Evolutionary conservation across 2,888 invertebrate genomes (phyloP), one percentile per base, ranked within the genome.

Genomic region (Nasonovia ribisnigri): DNA sequence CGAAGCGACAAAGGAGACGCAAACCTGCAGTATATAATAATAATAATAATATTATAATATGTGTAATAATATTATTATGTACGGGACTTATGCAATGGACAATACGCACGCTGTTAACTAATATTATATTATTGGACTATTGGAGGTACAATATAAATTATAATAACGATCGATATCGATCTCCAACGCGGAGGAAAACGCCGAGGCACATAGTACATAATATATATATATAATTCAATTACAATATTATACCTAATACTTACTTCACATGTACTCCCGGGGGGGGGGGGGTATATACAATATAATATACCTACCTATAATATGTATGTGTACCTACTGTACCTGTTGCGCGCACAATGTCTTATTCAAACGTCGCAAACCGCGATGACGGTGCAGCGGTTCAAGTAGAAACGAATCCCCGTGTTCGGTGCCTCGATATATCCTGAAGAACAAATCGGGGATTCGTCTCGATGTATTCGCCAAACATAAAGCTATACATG

Each of bases 101-200:
- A 46, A 29, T 86, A 84, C 43, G 26, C 84, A 43, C 26, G 24
- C 26, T 1, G 84, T 84, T 84, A 16, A 26, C 84, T 84, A 84
- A 84, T 84, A 24, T 54, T 0, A 43, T 67, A 36, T 8, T 6
- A 77, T 36, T 77, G n/a, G n/a, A n/a, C n/a, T n/a, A n/a, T n/a
- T n/a, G n/a, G n/a, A n/a, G n/a, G 6, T 77, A 36, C 20, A 57
- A 26, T 54, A 67, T 60, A 48, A 48, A n/a, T n/a, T n/a, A 11
- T 84, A 84, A 84, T 43, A 42, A 24, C 26, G 84, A 84, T 43
- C 11, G 84, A 43, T 84, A 84, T 84, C 84, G 84, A 84, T 84
- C 84, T 43, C 20, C 26, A 26, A 3, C 8, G 10, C 42, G 84
- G 43, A 84, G 84, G 26, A 84, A 84, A 84, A 84, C 11, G 43